Conservation (phyloP, 2,888 invertebrate genomes). For the Coelopa pilipes region DNA sequence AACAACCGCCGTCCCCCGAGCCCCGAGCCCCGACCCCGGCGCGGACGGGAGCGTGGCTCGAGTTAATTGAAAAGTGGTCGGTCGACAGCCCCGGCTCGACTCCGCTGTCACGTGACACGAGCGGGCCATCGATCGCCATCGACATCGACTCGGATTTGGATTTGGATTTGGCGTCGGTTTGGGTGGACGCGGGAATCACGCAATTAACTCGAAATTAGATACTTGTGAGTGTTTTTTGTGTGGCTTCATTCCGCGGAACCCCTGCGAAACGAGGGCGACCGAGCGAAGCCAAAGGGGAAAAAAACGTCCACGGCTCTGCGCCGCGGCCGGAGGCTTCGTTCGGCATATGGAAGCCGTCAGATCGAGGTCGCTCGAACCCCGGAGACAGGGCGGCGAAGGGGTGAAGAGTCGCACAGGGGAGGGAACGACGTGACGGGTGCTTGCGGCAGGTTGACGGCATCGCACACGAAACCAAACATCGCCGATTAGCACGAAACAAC, state of each 20-base stretch:
- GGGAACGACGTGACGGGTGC: background rate
- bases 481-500: conserved; percentile 27
- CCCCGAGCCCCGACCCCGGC: too few relatives aligned
- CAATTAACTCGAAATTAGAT: conserved; percentile 25
- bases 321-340: background rate
- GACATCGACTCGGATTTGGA: background rate
- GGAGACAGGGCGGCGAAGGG: background rate
- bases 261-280: background rate
- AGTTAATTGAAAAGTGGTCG: conserved; percentile 25
- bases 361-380: background rate
- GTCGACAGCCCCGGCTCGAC: too few relatives aligned
- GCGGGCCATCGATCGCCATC: background rate
- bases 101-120: conserved; percentile 6
- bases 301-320: background rate
- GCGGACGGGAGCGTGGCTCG: too few relatives aligned
- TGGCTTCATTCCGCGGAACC: too few relatives aligned
- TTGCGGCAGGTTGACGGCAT: conserved; percentile 17
- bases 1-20: too few relatives aligned
- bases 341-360: conserved; percentile 27
- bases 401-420: too few relatives aligned
- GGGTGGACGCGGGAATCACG: background rate
- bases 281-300: too few relatives aligned
- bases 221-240: conserved; percentile 20
- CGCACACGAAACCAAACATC: conserved; percentile 20
- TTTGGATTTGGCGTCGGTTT: background rate